Evolutionary conservation across 2,113 vertebrate species (phyloP).

Genomic region (Ailuropoda melanoleuca): DNA sequence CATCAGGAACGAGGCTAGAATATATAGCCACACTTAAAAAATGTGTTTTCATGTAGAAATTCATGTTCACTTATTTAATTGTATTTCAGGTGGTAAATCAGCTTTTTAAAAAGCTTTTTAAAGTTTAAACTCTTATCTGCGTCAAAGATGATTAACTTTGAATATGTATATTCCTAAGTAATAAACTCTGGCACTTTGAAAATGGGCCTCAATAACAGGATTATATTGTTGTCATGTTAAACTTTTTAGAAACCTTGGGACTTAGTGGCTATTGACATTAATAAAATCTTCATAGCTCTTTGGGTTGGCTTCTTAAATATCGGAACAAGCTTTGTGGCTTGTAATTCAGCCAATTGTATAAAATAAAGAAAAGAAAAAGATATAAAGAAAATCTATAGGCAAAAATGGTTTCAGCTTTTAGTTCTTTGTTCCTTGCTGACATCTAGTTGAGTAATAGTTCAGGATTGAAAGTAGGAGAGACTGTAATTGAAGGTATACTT

Average conservation of each 20-base stretch:
- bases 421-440: constrained; percentile 40
- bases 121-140: not conserved
- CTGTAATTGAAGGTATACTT: not conserved
- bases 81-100: not conserved
- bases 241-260: constrained; percentile 28
- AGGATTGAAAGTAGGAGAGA: not conserved
- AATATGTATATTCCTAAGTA: not conserved
- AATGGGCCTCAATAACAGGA: not conserved
- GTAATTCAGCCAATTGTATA: constrained; percentile 19
- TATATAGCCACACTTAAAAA: not conserved
- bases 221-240: not conserved
- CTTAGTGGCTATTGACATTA: not conserved
- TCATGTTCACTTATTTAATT: not conserved
- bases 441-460: not conserved
- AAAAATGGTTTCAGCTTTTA: not conserved
- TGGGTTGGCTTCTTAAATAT: constrained; percentile 11
- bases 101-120: not conserved
- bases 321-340: constrained; percentile 9
- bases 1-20: not conserved
- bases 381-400: constrained; percentile 1
- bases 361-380: constrained; percentile 16
- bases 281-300: constrained; percentile 32
- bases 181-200: not conserved
- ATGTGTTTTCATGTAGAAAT: not conserved
- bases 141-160: constrained; percentile 3